phyloP scores from a whole-genome alignment of 2,113 vertebrate genomes.

The Piaya cayana region DNA sequence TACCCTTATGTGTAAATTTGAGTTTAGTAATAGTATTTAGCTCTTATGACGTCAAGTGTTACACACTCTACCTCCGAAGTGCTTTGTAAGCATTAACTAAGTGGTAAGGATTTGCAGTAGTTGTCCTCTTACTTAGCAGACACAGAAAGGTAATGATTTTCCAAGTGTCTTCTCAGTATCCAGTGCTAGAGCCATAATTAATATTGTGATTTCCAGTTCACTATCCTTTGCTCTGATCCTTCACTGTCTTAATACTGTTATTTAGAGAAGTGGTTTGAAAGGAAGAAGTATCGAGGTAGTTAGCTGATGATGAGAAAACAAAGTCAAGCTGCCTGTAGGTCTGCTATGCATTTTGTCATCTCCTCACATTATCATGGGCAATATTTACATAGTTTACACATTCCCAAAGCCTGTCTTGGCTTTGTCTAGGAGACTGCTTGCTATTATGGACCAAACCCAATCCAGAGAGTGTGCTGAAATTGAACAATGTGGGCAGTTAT shows the following conservation, averaged over 20 bases:
- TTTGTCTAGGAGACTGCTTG: neutral
- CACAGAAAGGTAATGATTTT: neutral
- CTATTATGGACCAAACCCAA: neutral
- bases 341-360: neutral
- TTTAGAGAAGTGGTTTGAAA: neutral
- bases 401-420: neutral
- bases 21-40: slow-evolving; percentile 13
- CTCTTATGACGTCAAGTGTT: neutral
- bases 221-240: neutral
- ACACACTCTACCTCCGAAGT: neutral
- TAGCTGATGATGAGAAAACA: neutral
- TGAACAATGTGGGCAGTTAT: neutral
- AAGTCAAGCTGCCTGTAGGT: neutral
- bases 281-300: neutral
- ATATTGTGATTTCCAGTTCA: neutral
- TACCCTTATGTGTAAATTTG: neutral
- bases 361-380: neutral
- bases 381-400: neutral
- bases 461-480: neutral
- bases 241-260: neutral
- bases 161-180: neutral
- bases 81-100: slow-evolving; percentile 34
- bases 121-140: neutral
- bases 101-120: neutral
- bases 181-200: slow-evolving; percentile 11